Evolutionary conservation across 92 coral and sea anemone species (phyloP).

Genomic region (Nematostella vectensis): DNA sequence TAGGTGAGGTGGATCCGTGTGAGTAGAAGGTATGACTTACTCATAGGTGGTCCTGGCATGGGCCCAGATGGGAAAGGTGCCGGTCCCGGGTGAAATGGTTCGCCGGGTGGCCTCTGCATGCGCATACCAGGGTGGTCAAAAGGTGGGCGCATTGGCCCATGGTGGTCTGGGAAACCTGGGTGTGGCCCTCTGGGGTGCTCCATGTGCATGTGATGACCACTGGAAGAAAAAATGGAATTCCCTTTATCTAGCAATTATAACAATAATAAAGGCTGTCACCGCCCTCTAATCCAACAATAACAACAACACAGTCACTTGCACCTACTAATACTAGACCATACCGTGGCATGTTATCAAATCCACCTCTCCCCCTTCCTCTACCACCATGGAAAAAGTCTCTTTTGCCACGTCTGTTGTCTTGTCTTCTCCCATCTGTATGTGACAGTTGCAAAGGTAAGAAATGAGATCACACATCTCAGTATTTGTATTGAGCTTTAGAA

Average conservation of each 20-base stretch:
- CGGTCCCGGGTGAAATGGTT: constrained; percentile 20
- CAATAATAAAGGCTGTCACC: too few relatives aligned
- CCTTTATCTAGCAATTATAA: too few relatives aligned
- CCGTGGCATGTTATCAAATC: too few relatives aligned
- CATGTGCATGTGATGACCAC: constrained; percentile 49
- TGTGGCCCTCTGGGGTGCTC: constrained; percentile 43
- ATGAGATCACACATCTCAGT: too few relatives aligned
- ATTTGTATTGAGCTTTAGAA: too few relatives aligned
- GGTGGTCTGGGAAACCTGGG: constrained; percentile 12
- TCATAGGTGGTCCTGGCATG: constrained; percentile 46
- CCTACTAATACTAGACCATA: too few relatives aligned
- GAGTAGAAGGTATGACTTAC: too few relatives aligned
- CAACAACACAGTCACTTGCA: too few relatives aligned
- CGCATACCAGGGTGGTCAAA: constrained; percentile 29
- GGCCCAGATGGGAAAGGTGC: constrained; percentile 47
- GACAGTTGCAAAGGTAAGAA: too few relatives aligned
- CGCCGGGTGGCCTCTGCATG: constrained; percentile 51
- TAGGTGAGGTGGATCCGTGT: too few relatives aligned
- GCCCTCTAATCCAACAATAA: too few relatives aligned
- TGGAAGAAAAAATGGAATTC: too few relatives aligned
- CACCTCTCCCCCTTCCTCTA: constrained; percentile 52
- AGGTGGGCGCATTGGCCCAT: constrained; percentile 13
- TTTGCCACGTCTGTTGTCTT: constrained; percentile 37
- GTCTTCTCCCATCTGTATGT: constrained; percentile 35
- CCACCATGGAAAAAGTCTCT: constrained; percentile 32